Conservation (phyloP, 2,888 invertebrate species). For the Noctuana brunneofusca region DNA sequence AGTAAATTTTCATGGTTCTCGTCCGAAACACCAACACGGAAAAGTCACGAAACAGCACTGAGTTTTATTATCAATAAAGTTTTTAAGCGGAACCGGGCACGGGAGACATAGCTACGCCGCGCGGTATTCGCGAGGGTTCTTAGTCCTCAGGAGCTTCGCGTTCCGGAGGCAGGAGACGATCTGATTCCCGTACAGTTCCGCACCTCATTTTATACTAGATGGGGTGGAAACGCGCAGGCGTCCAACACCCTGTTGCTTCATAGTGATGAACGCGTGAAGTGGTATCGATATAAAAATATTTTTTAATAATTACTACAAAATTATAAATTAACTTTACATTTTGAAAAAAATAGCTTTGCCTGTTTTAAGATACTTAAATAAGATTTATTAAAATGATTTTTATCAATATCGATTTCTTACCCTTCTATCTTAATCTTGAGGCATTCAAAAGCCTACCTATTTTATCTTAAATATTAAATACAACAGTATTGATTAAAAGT, state of each 20-base stretch:
- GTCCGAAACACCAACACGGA: slow-evolving; percentile 53
- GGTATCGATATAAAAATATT: slow-evolving; percentile 47
- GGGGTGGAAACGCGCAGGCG: slow-evolving; percentile 78
- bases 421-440: too few relatives aligned
- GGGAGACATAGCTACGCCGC: slow-evolving; percentile 57
- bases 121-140: slow-evolving; percentile 42
- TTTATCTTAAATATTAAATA: too few relatives aligned
- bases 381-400: too few relatives aligned
- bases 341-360: neutral
- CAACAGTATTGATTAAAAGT: too few relatives aligned
- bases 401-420: too few relatives aligned
- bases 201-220: slow-evolving; percentile 61
- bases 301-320: neutral
- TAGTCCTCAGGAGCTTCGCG: slow-evolving; percentile 49
- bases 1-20: slow-evolving; percentile 49
- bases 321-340: neutral
- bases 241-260: slow-evolving; percentile 81
- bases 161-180: slow-evolving; percentile 61
- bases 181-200: slow-evolving; percentile 60
- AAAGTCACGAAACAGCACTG: slow-evolving; percentile 50
- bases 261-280: slow-evolving; percentile 47
- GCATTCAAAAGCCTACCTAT: too few relatives aligned
- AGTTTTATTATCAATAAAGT: slow-evolving; percentile 46
- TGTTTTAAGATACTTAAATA: too few relatives aligned
- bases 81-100: slow-evolving; percentile 47